Evolutionary conservation across 2,113 vertebrate genomes (phyloP).

Genomic region (Mobula hypostoma): DNA sequence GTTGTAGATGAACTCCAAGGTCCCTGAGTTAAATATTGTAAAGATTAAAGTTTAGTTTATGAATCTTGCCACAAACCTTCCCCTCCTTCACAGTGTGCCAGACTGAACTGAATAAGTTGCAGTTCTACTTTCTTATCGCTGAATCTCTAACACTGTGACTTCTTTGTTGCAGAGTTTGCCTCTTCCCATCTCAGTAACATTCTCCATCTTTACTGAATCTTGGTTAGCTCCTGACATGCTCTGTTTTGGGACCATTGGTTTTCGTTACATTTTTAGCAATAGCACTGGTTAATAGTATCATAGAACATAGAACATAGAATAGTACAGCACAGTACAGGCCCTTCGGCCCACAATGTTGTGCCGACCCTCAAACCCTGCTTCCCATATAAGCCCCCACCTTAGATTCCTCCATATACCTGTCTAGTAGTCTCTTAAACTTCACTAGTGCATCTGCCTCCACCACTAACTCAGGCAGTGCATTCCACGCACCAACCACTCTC

Average conservation of each 20-base stretch:
- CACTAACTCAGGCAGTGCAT: too few relatives aligned
- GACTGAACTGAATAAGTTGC: not conserved
- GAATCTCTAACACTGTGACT: not conserved
- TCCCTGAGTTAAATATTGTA: not conserved
- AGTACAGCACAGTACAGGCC: too few relatives aligned
- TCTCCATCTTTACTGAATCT: not conserved
- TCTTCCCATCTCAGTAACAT: not conserved
- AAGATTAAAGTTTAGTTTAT: not conserved
- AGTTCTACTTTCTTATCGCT: not conserved
- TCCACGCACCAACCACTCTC: too few relatives aligned
- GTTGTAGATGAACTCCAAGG: not conserved
- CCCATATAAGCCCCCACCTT: too few relatives aligned
- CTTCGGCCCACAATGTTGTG: too few relatives aligned
- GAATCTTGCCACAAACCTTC: not conserved
- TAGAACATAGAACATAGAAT: too few relatives aligned
- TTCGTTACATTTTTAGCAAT: not conserved
- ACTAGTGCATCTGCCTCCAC: too few relatives aligned
- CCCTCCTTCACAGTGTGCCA: not conserved
- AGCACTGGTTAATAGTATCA: not conserved
- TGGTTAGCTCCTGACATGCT: not conserved
- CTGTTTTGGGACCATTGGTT: not conserved
- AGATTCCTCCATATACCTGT: too few relatives aligned
- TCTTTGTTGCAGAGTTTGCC: not conserved
- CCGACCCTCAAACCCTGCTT: too few relatives aligned
- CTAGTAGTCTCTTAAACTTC: too few relatives aligned